These are phyloP conservation scores for Lithosia quadra DNA, from an alignment of 2,888 invertebrate species.

Conservation along the genomic window DNA sequence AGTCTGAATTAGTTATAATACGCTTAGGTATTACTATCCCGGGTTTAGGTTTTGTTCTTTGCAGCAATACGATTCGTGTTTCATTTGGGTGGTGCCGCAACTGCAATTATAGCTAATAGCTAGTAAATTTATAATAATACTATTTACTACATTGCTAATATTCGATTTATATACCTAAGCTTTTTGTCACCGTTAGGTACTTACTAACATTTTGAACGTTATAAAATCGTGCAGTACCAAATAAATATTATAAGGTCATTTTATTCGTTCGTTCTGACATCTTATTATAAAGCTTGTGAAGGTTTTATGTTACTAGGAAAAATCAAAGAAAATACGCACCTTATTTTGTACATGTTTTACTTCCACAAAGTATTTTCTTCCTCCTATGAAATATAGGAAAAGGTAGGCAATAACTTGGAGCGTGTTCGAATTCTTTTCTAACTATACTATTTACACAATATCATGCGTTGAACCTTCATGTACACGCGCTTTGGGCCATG, in stretches of 20 bases:
- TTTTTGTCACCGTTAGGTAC: background rate
- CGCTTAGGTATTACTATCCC: no score
- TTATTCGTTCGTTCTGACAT: conserved; percentile 11
- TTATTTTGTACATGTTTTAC: background rate
- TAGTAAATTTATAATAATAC: background rate
- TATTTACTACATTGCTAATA: background rate
- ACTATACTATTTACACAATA: conserved; percentile 2
- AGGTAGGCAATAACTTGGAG: conserved; percentile 1
- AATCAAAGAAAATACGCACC: background rate
- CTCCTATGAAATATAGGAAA: background rate
- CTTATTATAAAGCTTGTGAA: conserved; percentile 16
- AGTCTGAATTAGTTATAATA: no score
- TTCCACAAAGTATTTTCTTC: background rate
- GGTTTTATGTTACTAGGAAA: background rate
- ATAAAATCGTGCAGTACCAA: background rate
- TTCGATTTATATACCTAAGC: background rate
- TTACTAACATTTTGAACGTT: background rate
- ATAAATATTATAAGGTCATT: background rate
- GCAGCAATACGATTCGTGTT: no score
- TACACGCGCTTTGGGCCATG: background rate
- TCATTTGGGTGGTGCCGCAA: no score
- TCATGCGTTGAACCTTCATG: background rate
- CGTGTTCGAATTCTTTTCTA: background rate
- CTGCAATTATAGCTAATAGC: no score
- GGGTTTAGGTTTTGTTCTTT: no score